Evolutionary conservation across 2,888 invertebrate species (phyloP).

Genomic region (Campoletis raptor): DNA sequence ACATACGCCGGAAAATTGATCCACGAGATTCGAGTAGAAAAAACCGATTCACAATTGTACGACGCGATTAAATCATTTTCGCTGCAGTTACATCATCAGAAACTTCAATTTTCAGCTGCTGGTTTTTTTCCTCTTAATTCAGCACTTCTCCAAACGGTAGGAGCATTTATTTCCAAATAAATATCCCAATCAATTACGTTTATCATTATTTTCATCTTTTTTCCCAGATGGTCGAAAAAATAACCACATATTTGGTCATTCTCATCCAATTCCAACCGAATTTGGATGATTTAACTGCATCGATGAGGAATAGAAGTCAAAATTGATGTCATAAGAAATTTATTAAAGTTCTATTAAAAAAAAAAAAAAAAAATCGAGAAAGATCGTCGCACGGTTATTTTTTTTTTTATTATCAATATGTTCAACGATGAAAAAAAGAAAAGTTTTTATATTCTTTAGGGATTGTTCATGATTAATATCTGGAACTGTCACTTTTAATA

Average conservation of each 20-base stretch:
- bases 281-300: slow-evolving; percentile 20
- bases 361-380: too few relatives aligned
- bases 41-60: slow-evolving; percentile 59
- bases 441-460: not conserved
- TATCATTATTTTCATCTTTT: slow-evolving; percentile 1
- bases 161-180: not conserved
- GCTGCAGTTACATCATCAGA: slow-evolving; percentile 77
- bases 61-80: slow-evolving; percentile 74
- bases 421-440: not conserved
- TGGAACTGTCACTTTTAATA: not conserved
- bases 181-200: not conserved
- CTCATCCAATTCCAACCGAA: slow-evolving; percentile 73
- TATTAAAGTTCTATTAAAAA: not conserved
- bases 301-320: not conserved
- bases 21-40: slow-evolving; percentile 62
- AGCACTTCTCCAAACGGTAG: slow-evolving; percentile 77
- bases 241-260: slow-evolving; percentile 74
- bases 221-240: slow-evolving; percentile 71
- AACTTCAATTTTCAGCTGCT: slow-evolving; percentile 77
- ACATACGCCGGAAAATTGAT: slow-evolving; percentile 60
- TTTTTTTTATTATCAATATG: not conserved
- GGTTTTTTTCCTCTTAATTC: slow-evolving; percentile 79
- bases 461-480: not conserved
- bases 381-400: not conserved
- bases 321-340: not conserved